A percentile compares a stretch with the other conserved stretches of the same genome.
phyloP scores from a whole-genome alignment of 2,797 vertebrate species.

The Picus viridis region DNA sequence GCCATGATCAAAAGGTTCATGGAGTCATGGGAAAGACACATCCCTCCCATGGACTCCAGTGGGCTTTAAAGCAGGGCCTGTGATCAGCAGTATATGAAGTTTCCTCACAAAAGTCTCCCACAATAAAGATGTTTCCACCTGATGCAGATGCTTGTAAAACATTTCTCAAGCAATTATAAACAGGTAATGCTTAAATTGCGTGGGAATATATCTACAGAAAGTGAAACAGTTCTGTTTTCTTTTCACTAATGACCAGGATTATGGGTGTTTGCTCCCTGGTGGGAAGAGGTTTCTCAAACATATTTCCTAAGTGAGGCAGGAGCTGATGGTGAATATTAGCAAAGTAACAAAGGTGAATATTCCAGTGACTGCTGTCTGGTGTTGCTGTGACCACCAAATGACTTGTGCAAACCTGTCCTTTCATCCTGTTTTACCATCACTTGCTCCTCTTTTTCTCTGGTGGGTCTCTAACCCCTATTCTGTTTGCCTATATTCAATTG shows the following conservation, averaged over 20 bases:
- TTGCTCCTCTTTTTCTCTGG: background rate
- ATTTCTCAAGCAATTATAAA: slow-evolving; percentile 69
- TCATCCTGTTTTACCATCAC: background rate
- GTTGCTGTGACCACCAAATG: background rate
- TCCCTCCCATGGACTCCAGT: background rate
- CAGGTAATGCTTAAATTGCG: slow-evolving; percentile 55
- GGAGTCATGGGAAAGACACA: background rate
- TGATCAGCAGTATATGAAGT: slow-evolving; percentile 39
- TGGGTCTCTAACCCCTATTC: background rate
- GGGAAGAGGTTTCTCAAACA: slow-evolving; percentile 54
- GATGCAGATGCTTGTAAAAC: slow-evolving; percentile 54
- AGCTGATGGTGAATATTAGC: background rate
- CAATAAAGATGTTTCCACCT: slow-evolving; percentile 57
- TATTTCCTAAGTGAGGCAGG: background rate
- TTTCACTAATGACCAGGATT: slow-evolving; percentile 10
- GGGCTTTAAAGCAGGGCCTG: slow-evolving; percentile 37
- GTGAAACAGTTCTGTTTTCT: slow-evolving; percentile 3
- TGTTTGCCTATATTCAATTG: background rate
- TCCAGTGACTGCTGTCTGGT: background rate
- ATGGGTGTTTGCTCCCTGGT: background rate
- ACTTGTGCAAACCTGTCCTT: background rate
- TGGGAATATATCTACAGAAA: slow-evolving; percentile 40
- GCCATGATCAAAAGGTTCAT: background rate
- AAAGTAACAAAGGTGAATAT: background rate
- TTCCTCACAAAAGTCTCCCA: slow-evolving; percentile 42